Conservation (phyloP, 2,113 vertebrate genomes). For the Lampris incognitus region DNA sequence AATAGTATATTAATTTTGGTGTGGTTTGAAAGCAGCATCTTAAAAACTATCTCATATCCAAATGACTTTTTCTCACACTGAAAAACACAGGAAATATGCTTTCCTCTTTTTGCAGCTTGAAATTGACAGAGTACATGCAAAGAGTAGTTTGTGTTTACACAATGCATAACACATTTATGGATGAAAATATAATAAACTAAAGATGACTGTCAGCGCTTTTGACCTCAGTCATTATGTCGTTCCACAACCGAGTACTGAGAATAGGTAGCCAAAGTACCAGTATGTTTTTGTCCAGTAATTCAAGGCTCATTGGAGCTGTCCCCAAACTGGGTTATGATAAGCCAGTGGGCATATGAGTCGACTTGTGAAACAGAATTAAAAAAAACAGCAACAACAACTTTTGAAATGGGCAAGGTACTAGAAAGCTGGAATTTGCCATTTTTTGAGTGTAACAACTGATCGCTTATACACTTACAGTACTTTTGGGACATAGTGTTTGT, state of each 20-base stretch:
- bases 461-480: neutral
- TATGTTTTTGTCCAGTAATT: neutral
- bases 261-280: conserved; percentile 9
- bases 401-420: conserved; percentile 19
- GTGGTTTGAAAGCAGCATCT: too few species aligned
- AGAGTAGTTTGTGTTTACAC: neutral
- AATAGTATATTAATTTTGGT: too few species aligned
- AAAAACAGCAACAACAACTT: neutral
- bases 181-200: neutral
- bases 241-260: neutral
- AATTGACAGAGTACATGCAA: neutral
- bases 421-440: neutral
- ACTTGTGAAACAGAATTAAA: conserved; percentile 30
- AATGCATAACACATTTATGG: neutral
- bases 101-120: neutral
- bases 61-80: too few species aligned
- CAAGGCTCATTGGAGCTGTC: conserved; percentile 16
- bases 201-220: neutral
- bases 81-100: too few species aligned
- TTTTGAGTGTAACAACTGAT: neutral
- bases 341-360: neutral
- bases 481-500: neutral
- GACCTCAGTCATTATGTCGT: neutral
- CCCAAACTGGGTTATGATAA: too few species aligned
- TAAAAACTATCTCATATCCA: too few species aligned